Evolutionary conservation across 1,140 invertebrate genomes (phyloP).

Genomic region (Musca vetustissima): DNA sequence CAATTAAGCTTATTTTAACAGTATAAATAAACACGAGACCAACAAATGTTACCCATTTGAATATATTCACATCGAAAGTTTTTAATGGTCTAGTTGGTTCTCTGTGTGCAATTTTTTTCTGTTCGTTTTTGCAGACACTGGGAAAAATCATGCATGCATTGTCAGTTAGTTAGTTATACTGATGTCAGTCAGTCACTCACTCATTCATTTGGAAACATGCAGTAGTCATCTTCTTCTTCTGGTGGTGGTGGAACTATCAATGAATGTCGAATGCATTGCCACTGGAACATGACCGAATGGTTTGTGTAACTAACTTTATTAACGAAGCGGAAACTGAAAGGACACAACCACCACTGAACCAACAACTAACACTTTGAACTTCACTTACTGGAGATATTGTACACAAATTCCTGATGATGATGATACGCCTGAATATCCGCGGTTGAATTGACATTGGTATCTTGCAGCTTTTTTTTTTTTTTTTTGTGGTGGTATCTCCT

Average conservation of each 20-base stretch:
- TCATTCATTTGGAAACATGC: not conserved
- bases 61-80: too few relatives aligned
- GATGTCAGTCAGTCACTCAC: not conserved
- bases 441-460: conserved; percentile 15
- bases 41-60: too few relatives aligned
- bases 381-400: not conserved
- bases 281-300: conserved; percentile 23
- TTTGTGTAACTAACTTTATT: conserved; percentile 54
- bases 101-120: too few relatives aligned
- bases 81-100: too few relatives aligned
- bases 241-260: not conserved
- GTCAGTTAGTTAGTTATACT: not conserved
- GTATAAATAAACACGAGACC: too few relatives aligned
- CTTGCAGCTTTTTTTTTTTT: not conserved
- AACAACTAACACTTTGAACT: too few relatives aligned
- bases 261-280: conserved; percentile 12
- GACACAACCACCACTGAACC: not conserved
- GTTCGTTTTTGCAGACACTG: not conserved
- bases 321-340: conserved; percentile 50
- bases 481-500: too few relatives aligned
- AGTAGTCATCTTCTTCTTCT: not conserved
- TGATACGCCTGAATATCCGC: conserved; percentile 12
- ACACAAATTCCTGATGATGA: conserved; percentile 2
- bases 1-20: too few relatives aligned
- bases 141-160: not conserved